Evolutionary conservation across 1,140 invertebrate species (phyloP), one percentile per base, ranked within the genome.

Genomic region (Procambarus clarkii): DNA sequence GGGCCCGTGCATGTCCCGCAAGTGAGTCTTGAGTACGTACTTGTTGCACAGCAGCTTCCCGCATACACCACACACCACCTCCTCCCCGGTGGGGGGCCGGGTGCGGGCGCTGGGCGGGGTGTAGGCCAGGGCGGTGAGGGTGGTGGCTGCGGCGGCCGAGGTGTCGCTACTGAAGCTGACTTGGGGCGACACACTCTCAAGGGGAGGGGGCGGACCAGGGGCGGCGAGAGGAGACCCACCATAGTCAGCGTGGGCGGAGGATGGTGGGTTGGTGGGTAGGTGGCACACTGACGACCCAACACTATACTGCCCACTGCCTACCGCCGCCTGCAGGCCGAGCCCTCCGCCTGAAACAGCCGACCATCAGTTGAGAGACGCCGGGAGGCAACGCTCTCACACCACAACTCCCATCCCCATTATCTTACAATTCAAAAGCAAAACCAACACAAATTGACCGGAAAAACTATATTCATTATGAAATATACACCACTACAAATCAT

Each of bases 1-100:
- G 93, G 97, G 97, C 96, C 97, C 97, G 95, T 97, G 97, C 94
- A 97, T 97, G 95, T 97, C 97, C 96, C 97, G 97, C 95, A 97
- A 97, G 95, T 97, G 97, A 93, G 97, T 96, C 95, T 97, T 97
- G 94, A 97, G 96, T 94, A 97, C 96, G 93, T 97, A 97, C 94
- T 97, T 91, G 76, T 91, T 91, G 78, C 89, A 91, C 82, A 91
- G 83, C 77, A 91, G 77, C 50, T 86, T 85, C 44, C 89, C 89
- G 77, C 89, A 91, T 76, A 91, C 82, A 3, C 83, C 82, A 74
- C 89, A 91, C 9, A 81, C 89, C 83, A 91, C 82, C 77, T 91
- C 89, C 76, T 91, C 89, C 76, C 89, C 89, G 24, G 89, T 91
- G 78, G 83, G 77, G 18, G 83, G 77, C 15, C 89, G 83, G 58